A percentile compares a stretch with the other conserved stretches of the same genome.
Evolutionary conservation across 2,113 vertebrate species (phyloP).

Genomic region (Tupaia tana): DNA sequence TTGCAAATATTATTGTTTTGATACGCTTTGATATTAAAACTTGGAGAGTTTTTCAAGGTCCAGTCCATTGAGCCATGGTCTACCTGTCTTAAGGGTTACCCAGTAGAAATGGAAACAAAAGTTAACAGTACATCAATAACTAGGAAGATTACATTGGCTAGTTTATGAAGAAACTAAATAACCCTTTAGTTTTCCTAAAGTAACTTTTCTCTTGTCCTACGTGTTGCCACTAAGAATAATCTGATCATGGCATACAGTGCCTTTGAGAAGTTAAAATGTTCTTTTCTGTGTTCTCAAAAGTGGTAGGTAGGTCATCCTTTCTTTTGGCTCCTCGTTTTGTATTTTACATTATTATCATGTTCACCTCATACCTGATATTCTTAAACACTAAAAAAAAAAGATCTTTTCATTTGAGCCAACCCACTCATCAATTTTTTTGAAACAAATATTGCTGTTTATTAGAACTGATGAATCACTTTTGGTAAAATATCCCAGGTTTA

Average conservation of each 20-base stretch:
- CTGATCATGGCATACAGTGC: not conserved
- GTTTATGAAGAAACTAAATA: not conserved
- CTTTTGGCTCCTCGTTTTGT: not conserved
- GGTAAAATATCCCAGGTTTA: not conserved
- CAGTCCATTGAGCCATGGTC: accelerated
- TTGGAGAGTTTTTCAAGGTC: not conserved
- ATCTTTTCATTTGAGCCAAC: not conserved
- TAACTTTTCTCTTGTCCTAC: not conserved
- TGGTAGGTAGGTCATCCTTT: not conserved
- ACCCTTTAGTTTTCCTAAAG: not conserved
- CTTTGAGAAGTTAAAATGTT: not conserved
- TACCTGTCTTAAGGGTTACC: not conserved
- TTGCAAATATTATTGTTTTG: not conserved
- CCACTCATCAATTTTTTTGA: not conserved
- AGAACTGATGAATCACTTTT: not conserved
- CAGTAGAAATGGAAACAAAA: not conserved
- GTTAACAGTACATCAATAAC: not conserved
- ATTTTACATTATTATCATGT: not conserved
- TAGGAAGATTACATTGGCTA: not conserved
- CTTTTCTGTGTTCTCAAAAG: not conserved
- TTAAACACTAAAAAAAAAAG: not conserved
- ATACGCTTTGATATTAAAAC: not conserved
- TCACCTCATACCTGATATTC: not conserved
- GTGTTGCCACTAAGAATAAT: not conserved
- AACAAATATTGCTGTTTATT: not conserved